Evolutionary conservation across 2,888 invertebrate genomes (phyloP).

Genomic region (Athetis lepigone): DNA sequence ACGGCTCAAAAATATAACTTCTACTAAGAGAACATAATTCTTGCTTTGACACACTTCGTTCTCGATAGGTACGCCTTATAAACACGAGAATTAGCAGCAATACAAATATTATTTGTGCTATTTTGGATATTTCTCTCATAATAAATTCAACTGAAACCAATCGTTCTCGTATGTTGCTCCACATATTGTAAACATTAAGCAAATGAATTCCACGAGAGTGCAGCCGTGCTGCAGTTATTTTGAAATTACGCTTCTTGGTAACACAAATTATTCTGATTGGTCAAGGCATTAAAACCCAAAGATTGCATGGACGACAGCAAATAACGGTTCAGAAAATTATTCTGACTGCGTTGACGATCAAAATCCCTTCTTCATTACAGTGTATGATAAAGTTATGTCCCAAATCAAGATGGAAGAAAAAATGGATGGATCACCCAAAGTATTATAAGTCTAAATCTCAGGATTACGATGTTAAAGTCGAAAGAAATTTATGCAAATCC

Average conservation of each 20-base stretch:
- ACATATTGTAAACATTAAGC: conserved; percentile 24
- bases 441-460: conserved; percentile 51
- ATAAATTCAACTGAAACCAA: conserved; percentile 34
- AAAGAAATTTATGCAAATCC: conserved; percentile 60
- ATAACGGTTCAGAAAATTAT: conserved; percentile 28
- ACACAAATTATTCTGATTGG: conserved; percentile 39
- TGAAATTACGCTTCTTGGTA: conserved; percentile 39
- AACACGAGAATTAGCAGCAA: conserved; percentile 22
- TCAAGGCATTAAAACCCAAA: conserved; percentile 30
- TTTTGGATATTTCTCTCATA: conserved; percentile 34
- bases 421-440: conserved; percentile 39
- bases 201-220: conserved; percentile 43
- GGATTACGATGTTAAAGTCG: conserved; percentile 47
- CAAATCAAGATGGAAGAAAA: conserved; percentile 40
- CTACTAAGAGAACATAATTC: too few species aligned
- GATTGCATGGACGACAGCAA: conserved; percentile 4
- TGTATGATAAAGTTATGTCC: conserved; percentile 21
- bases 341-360: conserved; percentile 11
- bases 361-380: conserved; percentile 13
- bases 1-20: too few species aligned
- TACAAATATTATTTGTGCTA: conserved; percentile 17
- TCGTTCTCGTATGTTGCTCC: conserved; percentile 24
- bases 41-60: too few species aligned
- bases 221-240: conserved; percentile 25
- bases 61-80: not conserved